Conservation (phyloP, 1,140 invertebrate species). For the Sycophaga agraensis region DNA sequence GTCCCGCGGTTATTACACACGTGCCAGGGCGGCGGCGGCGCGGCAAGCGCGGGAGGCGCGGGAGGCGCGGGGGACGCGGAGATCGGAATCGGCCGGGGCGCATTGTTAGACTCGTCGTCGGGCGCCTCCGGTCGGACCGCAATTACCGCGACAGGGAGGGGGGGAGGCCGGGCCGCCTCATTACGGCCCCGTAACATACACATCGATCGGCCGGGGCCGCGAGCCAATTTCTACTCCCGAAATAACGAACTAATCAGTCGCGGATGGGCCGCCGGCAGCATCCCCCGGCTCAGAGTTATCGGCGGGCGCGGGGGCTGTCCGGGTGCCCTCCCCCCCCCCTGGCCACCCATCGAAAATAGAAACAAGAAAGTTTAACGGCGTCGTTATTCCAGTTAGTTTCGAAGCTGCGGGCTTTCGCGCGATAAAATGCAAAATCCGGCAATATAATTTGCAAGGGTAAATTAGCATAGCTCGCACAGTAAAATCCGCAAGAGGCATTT, state of each 20-base stretch:
- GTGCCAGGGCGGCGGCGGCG: not conserved
- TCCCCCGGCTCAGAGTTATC: not conserved
- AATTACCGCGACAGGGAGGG: too few relatives aligned
- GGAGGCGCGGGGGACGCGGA: not conserved
- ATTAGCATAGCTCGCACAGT: slow-evolving; percentile 29
- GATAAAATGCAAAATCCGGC: slow-evolving; percentile 28
- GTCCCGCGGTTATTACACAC: slow-evolving; percentile 34
- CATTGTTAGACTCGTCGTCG: too few relatives aligned
- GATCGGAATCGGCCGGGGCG: too few relatives aligned
- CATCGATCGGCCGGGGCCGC: too few relatives aligned
- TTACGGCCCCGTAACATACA: too few relatives aligned
- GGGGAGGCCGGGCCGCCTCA: too few relatives aligned
- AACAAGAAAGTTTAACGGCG: slow-evolving; percentile 15
- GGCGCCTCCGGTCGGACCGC: too few relatives aligned
- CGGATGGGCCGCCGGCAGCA: not conserved
- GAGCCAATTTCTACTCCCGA: not conserved
- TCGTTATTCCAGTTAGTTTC: slow-evolving; percentile 26
- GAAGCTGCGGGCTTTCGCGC: slow-evolving; percentile 17
- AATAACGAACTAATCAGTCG: not conserved
- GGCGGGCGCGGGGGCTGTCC: not conserved
- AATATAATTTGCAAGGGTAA: slow-evolving; percentile 27
- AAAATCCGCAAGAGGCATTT: slow-evolving; percentile 28
- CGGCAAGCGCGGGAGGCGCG: slow-evolving; percentile 2
- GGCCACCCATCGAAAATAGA: not conserved
- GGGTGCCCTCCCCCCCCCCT: too few relatives aligned